These are phyloP conservation scores for Erynnis tages DNA, from an alignment of 2,888 invertebrate species.

Conservation along the genomic window DNA sequence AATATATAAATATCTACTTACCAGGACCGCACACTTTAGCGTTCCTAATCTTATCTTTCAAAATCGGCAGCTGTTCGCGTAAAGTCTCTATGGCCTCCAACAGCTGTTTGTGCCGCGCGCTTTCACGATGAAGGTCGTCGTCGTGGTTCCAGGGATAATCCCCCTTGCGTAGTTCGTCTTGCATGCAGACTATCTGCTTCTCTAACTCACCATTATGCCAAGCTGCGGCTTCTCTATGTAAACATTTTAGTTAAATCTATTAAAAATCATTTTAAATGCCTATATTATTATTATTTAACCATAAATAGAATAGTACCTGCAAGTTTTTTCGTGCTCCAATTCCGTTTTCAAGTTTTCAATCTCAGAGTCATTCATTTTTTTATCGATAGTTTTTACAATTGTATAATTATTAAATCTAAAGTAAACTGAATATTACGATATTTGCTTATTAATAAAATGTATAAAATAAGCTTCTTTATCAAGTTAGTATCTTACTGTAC, in stretches of 20 bases:
- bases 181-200: slow-evolving; percentile 66
- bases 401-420: too few relatives aligned
- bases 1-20: too few relatives aligned
- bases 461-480: too few relatives aligned
- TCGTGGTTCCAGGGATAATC: slow-evolving; percentile 72
- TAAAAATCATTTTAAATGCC: too few relatives aligned
- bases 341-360: slow-evolving; percentile 70
- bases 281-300: too few relatives aligned
- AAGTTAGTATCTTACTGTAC: too few relatives aligned
- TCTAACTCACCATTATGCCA: slow-evolving; percentile 75
- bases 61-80: slow-evolving; percentile 59
- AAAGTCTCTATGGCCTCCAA: slow-evolving; percentile 64
- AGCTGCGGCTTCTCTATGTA: slow-evolving; percentile 65
- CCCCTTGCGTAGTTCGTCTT: slow-evolving; percentile 66
- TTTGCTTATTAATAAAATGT: too few relatives aligned
- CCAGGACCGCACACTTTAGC: slow-evolving; percentile 75
- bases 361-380: slow-evolving; percentile 67
- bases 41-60: slow-evolving; percentile 70
- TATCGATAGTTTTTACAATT: too few relatives aligned
- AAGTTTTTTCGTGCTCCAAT: slow-evolving; percentile 72
- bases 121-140: slow-evolving; percentile 62
- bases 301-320: too few relatives aligned
- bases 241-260: background rate
- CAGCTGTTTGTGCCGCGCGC: slow-evolving; percentile 59
- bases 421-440: too few relatives aligned